Percentiles rank a stretch among this genome's conserved stretches.
phyloP scores from a whole-genome alignment of 2,797 vertebrate species.

The Cynopterus sphinx region DNA sequence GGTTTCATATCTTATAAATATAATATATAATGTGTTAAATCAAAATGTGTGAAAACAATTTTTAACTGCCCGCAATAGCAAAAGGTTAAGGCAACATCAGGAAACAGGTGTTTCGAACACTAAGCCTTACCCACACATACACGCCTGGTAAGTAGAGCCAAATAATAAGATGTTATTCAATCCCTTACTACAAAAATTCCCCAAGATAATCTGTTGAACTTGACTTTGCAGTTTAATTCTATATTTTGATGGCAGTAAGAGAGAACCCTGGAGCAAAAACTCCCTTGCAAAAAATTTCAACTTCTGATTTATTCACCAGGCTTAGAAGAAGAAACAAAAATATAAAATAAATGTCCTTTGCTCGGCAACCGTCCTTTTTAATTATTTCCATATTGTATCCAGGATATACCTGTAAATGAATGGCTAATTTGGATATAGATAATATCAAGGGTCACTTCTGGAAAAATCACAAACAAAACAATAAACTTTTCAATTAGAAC shows the following conservation, averaged over 20 bases:
- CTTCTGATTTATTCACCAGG: conserved; percentile 34
- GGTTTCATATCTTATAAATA: neutral
- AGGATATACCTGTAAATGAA: conserved; percentile 26
- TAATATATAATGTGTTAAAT: neutral
- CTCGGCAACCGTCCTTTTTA: conserved; percentile 51
- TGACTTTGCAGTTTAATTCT: conserved; percentile 47
- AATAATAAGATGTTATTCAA: conserved; percentile 23
- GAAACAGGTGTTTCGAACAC: conserved; percentile 40
- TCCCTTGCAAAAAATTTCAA: conserved; percentile 44
- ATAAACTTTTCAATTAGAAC: conserved; percentile 24
- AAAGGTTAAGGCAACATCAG: conserved; percentile 58
- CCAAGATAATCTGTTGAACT: conserved; percentile 30
- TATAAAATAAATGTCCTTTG: conserved; percentile 38
- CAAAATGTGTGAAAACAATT: neutral
- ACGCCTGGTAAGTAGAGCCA: neutral
- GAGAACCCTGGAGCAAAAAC: neutral
- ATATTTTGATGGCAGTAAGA: conserved; percentile 58
- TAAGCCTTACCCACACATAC: neutral
- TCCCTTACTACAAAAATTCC: conserved; percentile 12
- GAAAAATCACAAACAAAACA: conserved; percentile 60
- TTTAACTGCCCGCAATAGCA: conserved; percentile 12
- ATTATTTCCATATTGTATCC: conserved; percentile 37
- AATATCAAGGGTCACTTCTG: conserved; percentile 45
- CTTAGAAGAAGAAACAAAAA: conserved; percentile 51
- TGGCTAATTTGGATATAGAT: conserved; percentile 59